phyloP scores from a whole-genome alignment of 2,888 invertebrate genomes.

The Epinotia demarniana region DNA sequence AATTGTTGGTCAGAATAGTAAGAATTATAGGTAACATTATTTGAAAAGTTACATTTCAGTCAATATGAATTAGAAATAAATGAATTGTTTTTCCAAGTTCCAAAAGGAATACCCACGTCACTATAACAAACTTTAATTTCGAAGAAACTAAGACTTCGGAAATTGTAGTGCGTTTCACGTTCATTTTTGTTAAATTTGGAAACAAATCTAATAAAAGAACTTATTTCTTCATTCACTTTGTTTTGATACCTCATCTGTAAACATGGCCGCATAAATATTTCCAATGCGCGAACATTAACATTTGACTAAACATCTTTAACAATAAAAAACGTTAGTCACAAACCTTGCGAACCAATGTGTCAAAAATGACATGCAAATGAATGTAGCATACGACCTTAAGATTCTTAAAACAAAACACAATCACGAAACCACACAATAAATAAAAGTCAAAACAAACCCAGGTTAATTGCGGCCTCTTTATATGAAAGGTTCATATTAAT shows the following conservation, averaged over 20 bases:
- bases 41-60: not conserved
- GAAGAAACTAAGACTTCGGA: no score
- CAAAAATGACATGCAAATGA: not conserved
- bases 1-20: no score
- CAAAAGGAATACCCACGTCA: no score
- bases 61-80: no score
- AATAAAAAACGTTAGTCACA: not conserved
- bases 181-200: no score
- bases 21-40: not conserved
- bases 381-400: not conserved
- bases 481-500: constrained; percentile 36
- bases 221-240: not conserved
- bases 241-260: not conserved
- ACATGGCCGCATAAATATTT: not conserved
- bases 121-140: no score
- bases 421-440: constrained; percentile 13
- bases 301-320: not conserved
- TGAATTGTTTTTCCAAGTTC: no score
- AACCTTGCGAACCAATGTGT: not conserved
- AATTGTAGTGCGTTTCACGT: no score
- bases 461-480: constrained; percentile 33
- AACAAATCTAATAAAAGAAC: not conserved
- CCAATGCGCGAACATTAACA: not conserved
- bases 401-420: not conserved
- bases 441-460: constrained; percentile 24